phyloP scores from a whole-genome alignment of 2,113 vertebrate species.

The Nothobranchius furzeri region DNA sequence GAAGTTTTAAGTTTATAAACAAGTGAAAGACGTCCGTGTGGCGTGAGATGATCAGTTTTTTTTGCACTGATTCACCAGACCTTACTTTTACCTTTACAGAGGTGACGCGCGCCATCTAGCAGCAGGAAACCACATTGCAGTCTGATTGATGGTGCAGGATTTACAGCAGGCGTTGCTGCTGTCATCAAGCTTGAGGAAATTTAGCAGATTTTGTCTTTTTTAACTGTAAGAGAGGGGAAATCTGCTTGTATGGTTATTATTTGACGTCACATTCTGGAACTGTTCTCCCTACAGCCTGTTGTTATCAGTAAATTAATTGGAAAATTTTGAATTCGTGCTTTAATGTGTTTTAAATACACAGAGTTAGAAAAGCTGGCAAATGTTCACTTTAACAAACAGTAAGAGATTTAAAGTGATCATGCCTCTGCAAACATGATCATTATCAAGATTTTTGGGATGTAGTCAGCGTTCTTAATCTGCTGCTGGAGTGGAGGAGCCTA shows the following conservation, averaged over 20 bases:
- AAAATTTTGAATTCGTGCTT: not conserved
- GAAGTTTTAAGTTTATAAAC: not conserved
- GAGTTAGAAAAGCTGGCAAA: not conserved
- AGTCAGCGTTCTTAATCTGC: constrained; percentile 26
- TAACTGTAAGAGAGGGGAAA: not conserved
- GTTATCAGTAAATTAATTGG: not conserved
- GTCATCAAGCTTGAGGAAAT: not conserved
- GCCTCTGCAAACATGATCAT: constrained; percentile 1
- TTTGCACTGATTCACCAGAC: constrained; percentile 15
- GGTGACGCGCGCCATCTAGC: constrained; percentile 78
- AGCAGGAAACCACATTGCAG: constrained; percentile 51
- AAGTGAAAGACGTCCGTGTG: not conserved
- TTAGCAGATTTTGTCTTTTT: no score
- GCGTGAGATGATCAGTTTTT: not conserved
- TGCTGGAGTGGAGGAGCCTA: constrained; percentile 25
- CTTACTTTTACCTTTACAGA: constrained; percentile 36
- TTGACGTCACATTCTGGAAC: not conserved
- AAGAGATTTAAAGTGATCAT: constrained; percentile 5
- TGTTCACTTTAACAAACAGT: not conserved
- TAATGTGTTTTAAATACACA: not conserved
- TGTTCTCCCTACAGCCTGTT: not conserved
- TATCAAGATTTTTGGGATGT: constrained; percentile 31
- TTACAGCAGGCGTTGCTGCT: constrained; percentile 4
- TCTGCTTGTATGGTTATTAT: not conserved
- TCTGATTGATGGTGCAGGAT: constrained; percentile 12